These are phyloP conservation scores for Homarus gammarus DNA, from an alignment of 2,888 invertebrate species.

Conservation along the genomic window DNA sequence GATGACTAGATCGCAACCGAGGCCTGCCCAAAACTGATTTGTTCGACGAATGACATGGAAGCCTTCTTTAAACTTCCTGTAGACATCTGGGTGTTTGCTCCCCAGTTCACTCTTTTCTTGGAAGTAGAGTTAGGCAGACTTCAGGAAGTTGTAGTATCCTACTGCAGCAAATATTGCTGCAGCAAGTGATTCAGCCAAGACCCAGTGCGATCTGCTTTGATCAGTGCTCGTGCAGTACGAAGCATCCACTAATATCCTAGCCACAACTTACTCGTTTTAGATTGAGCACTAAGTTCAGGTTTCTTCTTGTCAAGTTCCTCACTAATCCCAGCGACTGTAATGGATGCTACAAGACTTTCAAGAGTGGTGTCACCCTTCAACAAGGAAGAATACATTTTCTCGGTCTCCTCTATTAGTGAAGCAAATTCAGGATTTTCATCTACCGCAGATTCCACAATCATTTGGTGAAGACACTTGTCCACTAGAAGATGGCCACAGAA, in stretches of 20 bases:
- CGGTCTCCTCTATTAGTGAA: not conserved
- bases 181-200: too few species aligned
- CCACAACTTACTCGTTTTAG: constrained; percentile 25
- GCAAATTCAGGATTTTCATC: constrained; percentile 12
- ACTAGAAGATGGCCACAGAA: too few species aligned
- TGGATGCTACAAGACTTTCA: constrained; percentile 2
- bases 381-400: constrained; percentile 29
- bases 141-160: constrained; percentile 56
- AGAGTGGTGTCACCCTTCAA: constrained; percentile 1
- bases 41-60: too few species aligned
- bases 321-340: not conserved
- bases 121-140: constrained; percentile 68
- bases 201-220: too few species aligned
- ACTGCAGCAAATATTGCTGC: constrained; percentile 63
- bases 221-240: too few species aligned
- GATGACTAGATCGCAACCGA: constrained; percentile 59
- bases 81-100: too few species aligned
- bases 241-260: too few species aligned
- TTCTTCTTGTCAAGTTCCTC: constrained; percentile 25
- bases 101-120: too few species aligned
- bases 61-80: too few species aligned
- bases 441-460: not conserved
- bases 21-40: constrained; percentile 50
- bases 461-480: too few species aligned
- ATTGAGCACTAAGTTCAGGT: not conserved